Evolutionary conservation across 2,113 vertebrate species (phyloP).

Genomic region (Phoxinus phoxinus): DNA sequence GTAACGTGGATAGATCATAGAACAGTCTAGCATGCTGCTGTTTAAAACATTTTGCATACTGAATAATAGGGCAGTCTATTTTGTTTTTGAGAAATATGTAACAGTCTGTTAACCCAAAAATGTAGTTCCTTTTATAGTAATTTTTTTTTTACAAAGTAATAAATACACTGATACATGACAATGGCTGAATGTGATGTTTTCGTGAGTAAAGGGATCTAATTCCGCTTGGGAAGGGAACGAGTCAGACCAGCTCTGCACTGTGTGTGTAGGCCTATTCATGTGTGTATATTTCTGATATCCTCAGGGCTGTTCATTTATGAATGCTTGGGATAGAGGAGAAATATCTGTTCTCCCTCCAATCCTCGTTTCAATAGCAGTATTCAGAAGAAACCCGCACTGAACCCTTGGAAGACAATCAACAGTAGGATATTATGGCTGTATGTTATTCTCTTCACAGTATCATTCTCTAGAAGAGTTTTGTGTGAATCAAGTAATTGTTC

Average conservation of each 20-base stretch:
- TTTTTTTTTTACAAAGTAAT: background rate
- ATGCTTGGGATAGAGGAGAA: conserved; percentile 11
- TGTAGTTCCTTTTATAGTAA: too few species aligned
- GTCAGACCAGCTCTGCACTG: conserved; percentile 34
- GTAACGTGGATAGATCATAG: background rate
- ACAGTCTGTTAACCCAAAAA: background rate
- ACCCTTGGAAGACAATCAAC: background rate
- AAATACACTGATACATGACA: background rate
- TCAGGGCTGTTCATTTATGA: conserved; percentile 12
- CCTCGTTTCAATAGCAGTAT: background rate
- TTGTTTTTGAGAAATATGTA: background rate
- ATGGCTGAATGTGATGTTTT: background rate
- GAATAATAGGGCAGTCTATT: background rate
- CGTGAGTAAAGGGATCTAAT: conserved; percentile 4
- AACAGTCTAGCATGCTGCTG: background rate
- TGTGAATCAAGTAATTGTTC: background rate
- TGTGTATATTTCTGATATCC: conserved; percentile 37
- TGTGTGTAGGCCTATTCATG: conserved; percentile 23
- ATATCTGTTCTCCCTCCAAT: conserved; percentile 29
- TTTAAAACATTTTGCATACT: background rate
- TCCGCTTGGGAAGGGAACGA: conserved; percentile 35
- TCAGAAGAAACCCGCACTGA: background rate
- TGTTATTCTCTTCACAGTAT: background rate
- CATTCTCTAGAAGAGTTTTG: too few species aligned
- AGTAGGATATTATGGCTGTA: background rate